A percentile compares a stretch with the other conserved stretches of the same genome.
phyloP scores from a whole-genome alignment of 2,113 vertebrate genomes.

The Saimiri boliviensis region DNA sequence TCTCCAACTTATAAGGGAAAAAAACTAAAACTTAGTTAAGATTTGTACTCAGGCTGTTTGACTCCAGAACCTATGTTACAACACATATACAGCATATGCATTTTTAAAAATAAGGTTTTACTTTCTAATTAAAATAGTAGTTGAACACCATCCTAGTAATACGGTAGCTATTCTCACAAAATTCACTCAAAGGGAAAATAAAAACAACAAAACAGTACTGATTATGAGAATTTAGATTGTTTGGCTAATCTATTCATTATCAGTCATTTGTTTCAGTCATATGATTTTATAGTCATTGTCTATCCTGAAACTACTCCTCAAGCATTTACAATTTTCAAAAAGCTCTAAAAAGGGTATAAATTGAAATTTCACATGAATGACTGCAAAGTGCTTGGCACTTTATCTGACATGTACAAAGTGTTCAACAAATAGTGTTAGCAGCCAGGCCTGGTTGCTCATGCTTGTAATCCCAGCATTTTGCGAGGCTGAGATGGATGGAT shows the following conservation, averaged over 20 bases:
- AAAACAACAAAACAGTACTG: background rate
- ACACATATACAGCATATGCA: background rate
- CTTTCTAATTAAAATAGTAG: constrained; percentile 5
- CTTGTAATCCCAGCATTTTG: too few species aligned
- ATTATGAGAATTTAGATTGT: background rate
- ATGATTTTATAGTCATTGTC: background rate
- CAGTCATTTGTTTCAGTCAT: background rate
- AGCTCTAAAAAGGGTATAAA: background rate
- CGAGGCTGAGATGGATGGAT: too few species aligned
- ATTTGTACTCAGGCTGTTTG: background rate
- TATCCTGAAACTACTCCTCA: background rate
- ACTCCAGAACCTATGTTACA: background rate
- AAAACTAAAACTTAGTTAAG: background rate
- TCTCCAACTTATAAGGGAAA: background rate
- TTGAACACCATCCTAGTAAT: background rate
- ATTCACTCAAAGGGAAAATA: background rate
- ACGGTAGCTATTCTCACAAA: background rate
- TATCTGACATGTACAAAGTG: background rate
- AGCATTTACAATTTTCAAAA: background rate
- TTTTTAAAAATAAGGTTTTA: background rate
- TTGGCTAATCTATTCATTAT: background rate
- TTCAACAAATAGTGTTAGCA: background rate
- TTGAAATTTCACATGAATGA: too few species aligned
- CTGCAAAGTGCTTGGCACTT: background rate
- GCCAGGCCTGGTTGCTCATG: too few species aligned